These are phyloP conservation scores for Leucania comma DNA, from an alignment of 2,888 invertebrate genomes.

Conservation along the genomic window DNA sequence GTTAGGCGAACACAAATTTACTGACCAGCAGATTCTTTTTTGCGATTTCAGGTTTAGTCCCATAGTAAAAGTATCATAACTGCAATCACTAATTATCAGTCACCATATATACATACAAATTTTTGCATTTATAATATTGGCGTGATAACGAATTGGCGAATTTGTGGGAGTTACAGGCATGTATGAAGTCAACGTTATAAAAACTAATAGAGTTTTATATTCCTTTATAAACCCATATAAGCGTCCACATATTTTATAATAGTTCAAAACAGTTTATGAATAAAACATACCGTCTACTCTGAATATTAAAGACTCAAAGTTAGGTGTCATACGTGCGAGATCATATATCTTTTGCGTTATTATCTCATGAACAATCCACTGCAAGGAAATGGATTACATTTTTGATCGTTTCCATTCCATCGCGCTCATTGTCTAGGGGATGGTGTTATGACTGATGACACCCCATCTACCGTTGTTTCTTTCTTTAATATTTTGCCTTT, in stretches of 20 bases:
- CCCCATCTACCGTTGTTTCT: slow-evolving; percentile 69
- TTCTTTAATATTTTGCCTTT: slow-evolving; percentile 70
- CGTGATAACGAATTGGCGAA: neutral
- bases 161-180: neutral
- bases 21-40: too few species aligned
- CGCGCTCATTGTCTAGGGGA: slow-evolving; percentile 78
- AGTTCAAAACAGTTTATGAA: slow-evolving; percentile 48
- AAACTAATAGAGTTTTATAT: slow-evolving; percentile 43
- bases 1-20: too few species aligned
- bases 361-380: slow-evolving; percentile 73
- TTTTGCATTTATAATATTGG: too few species aligned
- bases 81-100: too few species aligned
- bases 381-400: slow-evolving; percentile 84
- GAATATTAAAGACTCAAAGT: slow-evolving; percentile 50
- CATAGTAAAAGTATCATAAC: too few species aligned
- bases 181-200: neutral
- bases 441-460: slow-evolving; percentile 79
- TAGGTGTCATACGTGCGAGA: slow-evolving; percentile 60
- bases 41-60: too few species aligned
- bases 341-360: slow-evolving; percentile 69
- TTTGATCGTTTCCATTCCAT: slow-evolving; percentile 84
- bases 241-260: slow-evolving; percentile 44
- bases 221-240: slow-evolving; percentile 38
- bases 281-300: slow-evolving; percentile 48
- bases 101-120: too few species aligned